Conservation (phyloP, 2,888 invertebrate genomes). For the Crioceris asparagi region DNA sequence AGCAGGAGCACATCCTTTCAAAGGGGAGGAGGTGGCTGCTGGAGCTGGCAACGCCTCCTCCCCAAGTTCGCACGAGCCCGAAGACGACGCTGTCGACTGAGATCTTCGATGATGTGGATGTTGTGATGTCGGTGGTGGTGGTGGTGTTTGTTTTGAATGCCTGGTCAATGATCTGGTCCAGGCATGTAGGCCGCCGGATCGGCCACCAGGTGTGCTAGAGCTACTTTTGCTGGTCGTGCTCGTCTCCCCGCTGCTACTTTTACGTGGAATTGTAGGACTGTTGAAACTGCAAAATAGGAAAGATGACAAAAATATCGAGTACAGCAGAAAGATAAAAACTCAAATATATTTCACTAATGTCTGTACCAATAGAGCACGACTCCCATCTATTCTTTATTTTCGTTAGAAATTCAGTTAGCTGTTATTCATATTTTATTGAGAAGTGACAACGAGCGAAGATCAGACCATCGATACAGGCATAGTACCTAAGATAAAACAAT, state of each 20-base stretch:
- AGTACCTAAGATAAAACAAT: too few species aligned
- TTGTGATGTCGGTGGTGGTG: constrained; percentile 22
- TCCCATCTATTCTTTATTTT: too few species aligned
- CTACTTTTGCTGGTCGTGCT: constrained; percentile 21
- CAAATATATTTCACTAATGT: too few species aligned
- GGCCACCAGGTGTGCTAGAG: constrained; percentile 3
- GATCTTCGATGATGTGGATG: constrained; percentile 37
- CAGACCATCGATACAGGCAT: too few species aligned
- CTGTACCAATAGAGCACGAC: too few species aligned
- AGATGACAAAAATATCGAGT: background rate
- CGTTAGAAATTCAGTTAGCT: too few species aligned
- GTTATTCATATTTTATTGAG: too few species aligned
- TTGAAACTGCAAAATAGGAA: constrained; percentile 26
- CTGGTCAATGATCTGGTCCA: constrained; percentile 38
- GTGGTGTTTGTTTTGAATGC: constrained; percentile 19
- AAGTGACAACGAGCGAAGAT: too few species aligned
- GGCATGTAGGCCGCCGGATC: constrained; percentile 21
- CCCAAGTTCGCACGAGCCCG: constrained; percentile 39
- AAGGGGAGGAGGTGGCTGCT: constrained; percentile 41
- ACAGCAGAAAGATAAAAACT: too few species aligned
- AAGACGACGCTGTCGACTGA: constrained; percentile 28
- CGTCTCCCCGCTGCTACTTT: constrained; percentile 30
- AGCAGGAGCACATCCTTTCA: constrained; percentile 27
- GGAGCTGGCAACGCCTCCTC: constrained; percentile 42
- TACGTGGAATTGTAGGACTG: constrained; percentile 36